phyloP scores from a whole-genome alignment of 1,140 invertebrate genomes.

The Caenorhabditis tropicalis region DNA sequence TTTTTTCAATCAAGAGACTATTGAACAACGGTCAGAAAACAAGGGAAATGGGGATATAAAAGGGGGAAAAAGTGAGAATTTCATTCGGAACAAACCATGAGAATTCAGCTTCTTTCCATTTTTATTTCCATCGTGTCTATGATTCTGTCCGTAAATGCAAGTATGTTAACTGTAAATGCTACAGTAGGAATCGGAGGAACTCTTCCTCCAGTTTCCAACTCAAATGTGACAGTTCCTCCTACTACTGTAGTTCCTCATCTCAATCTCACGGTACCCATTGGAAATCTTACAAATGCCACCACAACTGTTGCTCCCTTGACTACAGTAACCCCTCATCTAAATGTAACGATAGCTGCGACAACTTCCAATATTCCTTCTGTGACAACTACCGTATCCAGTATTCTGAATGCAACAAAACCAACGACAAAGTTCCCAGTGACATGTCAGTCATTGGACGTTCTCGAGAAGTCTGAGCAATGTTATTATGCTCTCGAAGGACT shows the following conservation, averaged over 20 bases:
- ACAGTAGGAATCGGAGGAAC: background rate
- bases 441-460: background rate
- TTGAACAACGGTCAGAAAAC: background rate
- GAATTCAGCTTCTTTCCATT: background rate
- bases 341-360: background rate
- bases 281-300: too few relatives aligned
- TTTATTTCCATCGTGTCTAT: background rate
- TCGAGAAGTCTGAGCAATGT: background rate
- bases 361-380: background rate
- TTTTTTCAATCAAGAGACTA: background rate
- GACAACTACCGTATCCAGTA: background rate
- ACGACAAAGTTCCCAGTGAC: background rate
- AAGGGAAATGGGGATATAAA: background rate
- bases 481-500: background rate
- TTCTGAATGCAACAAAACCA: background rate
- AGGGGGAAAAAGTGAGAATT: background rate
- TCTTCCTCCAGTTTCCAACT: background rate
- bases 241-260: background rate
- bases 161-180: background rate
- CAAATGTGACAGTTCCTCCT: background rate
- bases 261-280: background rate
- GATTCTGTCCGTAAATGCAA: background rate
- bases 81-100: background rate
- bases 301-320: too few relatives aligned
- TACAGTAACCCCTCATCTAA: too few relatives aligned